These are phyloP conservation scores for Melieria omissa DNA, from an alignment of 2,888 invertebrate species.

Conservation along the genomic window DNA sequence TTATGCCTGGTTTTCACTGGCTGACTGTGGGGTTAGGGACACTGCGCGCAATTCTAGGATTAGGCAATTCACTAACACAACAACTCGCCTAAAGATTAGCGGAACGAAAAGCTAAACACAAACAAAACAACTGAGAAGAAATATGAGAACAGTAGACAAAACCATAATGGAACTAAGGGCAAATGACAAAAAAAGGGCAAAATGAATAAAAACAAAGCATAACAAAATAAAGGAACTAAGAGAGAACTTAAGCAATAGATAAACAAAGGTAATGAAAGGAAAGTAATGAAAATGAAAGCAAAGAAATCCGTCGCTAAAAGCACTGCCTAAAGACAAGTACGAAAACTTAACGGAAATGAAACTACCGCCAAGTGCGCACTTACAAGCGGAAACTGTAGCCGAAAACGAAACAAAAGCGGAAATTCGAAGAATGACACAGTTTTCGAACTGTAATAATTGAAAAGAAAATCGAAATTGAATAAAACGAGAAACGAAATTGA, in stretches of 20 bases:
- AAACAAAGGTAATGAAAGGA: not conserved
- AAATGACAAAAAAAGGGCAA: not conserved
- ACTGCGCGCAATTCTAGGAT: no score
- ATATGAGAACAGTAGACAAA: not conserved
- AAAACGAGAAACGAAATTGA: conserved; percentile 14
- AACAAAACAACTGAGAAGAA: not conserved
- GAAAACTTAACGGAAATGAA: not conserved
- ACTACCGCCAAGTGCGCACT: not conserved
- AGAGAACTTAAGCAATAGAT: not conserved
- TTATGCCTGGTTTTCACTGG: no score
- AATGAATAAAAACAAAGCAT: not conserved
- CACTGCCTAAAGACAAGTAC: not conserved
- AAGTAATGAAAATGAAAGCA: not conserved
- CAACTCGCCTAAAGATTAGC: no score
- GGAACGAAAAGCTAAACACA: not conserved
- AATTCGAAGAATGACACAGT: not conserved
- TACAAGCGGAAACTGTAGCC: not conserved
- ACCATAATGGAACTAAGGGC: not conserved
- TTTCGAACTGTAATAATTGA: not conserved
- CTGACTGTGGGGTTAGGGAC: no score
- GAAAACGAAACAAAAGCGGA: not conserved
- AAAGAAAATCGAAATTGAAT: conserved; percentile 10
- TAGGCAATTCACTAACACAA: no score
- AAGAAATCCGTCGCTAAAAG: not conserved
- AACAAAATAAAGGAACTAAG: not conserved